Evolutionary conservation across 2,113 vertebrate genomes (phyloP), one percentile per base, ranked within the genome.

Genomic region (Ochotona princeps): DNA sequence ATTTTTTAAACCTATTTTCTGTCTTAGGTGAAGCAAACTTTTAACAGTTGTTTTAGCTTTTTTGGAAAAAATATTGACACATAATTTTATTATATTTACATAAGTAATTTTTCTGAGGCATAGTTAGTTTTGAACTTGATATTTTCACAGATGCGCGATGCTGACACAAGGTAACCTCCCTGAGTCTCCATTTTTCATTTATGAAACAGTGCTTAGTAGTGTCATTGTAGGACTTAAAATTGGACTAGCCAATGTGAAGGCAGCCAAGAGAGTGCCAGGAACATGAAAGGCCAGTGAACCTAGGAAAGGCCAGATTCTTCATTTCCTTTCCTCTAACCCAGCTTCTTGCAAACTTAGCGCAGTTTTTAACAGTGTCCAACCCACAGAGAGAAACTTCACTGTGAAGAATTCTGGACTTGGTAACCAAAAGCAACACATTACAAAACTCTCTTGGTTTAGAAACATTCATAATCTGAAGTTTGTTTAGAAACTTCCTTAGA

Each of bases 381-480:
- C 21, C 23, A 20, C 28, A 61, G 74, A 0, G 7, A 51, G 74
- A 89, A 54, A 87, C 69, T 81, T 74, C 35, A 26, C 82, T 47
- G 17, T 47, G 28, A 70, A 86, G 69, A 94, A 13, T 65, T 81
- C 79, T 95, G 70, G 60, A 38, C 72, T 15, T 60, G 14, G 61
- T 73, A 44, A 94, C 76, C 80, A 83, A 91, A 89, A 94, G 73
- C 79, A 87, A 76, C 91, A 82, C 32, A 57, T 75, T 78, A 94
- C 75, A 95, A 94, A 94, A 89, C 86, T 47, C 69, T 92, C 70
- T 92, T 94, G 72, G 80, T 93, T 91, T 90, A 87, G 87, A 86
- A 88, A 57, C 49, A 74, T 66, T 74, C 83, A 51, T 57, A 81
- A 76, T 23, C 23, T 70, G 83, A 76, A 74, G 61, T 80, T 95